phyloP scores from a whole-genome alignment of 2,888 invertebrate genomes.

The Himalopsyche tibetana region DNA sequence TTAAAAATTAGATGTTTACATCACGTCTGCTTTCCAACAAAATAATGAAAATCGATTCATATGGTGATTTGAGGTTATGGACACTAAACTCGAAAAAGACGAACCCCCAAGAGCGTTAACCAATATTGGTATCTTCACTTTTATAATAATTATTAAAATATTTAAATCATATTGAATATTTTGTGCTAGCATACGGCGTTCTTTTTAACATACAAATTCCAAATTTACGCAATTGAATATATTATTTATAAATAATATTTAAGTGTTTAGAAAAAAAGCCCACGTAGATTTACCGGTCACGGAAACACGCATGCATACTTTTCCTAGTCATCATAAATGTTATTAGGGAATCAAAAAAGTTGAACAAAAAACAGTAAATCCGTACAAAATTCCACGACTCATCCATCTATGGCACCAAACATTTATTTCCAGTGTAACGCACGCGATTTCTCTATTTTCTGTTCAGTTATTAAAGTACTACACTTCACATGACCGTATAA shows the following conservation, averaged over 20 bases:
- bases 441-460: conserved; percentile 29
- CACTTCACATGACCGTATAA: conserved; percentile 19
- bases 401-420: conserved; percentile 12
- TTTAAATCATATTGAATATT: no score
- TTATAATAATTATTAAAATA: no score
- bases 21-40: no score
- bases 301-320: not conserved
- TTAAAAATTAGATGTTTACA: no score
- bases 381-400: not conserved
- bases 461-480: conserved; percentile 25
- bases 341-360: conserved; percentile 17
- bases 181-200: no score
- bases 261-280: not conserved
- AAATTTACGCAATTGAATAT: no score
- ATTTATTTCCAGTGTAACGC: conserved; percentile 1
- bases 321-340: not conserved
- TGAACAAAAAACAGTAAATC: conserved; percentile 6
- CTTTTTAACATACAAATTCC: no score
- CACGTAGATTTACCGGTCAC: not conserved
- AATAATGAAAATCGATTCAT: no score
- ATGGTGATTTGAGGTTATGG: no score
- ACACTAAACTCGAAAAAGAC: no score
- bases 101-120: no score
- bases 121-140: no score
- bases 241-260: not conserved